phyloP scores from a whole-genome alignment of 2,888 invertebrate genomes.

The Drosophila seclusa region DNA sequence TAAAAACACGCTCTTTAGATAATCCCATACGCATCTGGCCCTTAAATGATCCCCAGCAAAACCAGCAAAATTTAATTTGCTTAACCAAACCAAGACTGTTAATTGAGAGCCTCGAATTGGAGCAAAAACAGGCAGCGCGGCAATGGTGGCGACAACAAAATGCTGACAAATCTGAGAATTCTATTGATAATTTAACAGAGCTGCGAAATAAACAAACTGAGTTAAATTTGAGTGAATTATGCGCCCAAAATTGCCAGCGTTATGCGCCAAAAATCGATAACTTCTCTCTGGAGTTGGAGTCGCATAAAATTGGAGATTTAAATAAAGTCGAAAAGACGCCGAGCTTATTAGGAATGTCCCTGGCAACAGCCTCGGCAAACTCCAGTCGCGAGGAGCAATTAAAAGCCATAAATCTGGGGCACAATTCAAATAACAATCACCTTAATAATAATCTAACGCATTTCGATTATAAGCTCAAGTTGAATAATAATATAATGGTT shows the following conservation, averaged over 20 bases:
- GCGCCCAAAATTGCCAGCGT: background rate
- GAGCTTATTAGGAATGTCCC: conserved; percentile 4
- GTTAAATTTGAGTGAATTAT: background rate
- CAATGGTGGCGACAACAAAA: background rate
- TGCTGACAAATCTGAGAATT: background rate
- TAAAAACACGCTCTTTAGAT: background rate
- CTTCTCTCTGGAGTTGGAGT: background rate
- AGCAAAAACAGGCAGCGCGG: background rate
- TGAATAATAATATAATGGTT: conserved; percentile 69
- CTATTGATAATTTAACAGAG: background rate
- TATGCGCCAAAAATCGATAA: background rate
- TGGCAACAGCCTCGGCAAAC: conserved; percentile 1
- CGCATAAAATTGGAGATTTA: background rate
- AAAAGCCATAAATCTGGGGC: conserved; percentile 1
- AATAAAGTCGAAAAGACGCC: background rate
- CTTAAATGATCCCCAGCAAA: background rate
- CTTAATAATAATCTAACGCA: conserved; percentile 1
- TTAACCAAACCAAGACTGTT: conserved; percentile 21
- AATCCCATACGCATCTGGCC: conserved; percentile 13
- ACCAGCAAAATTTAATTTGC: conserved; percentile 24
- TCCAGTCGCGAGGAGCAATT: conserved; percentile 2
- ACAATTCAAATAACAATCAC: conserved; percentile 4
- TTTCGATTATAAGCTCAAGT: conserved; percentile 12
- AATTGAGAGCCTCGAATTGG: conserved; percentile 11
- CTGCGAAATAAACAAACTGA: background rate